Conservation (phyloP, 2,113 vertebrate species). For the Lanius ludovicianus region DNA sequence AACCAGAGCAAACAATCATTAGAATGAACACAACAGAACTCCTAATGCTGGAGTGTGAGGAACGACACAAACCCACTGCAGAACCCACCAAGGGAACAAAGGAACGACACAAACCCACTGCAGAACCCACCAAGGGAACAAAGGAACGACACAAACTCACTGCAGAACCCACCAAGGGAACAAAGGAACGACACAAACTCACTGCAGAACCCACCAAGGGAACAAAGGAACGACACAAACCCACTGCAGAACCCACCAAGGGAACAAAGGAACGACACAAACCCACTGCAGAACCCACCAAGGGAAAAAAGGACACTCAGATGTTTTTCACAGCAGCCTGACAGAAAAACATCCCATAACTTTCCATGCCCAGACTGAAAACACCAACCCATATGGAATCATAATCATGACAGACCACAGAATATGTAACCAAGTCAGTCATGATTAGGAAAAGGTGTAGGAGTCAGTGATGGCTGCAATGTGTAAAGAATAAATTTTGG, state of each 20-base stretch:
- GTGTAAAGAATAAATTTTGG: background rate
- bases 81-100: background rate
- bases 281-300: rapidly evolving
- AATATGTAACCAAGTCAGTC: background rate
- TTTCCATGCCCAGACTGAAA: background rate
- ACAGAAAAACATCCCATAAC: rapidly evolving
- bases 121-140: background rate
- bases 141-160: too few species aligned
- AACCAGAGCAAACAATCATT: rapidly evolving
- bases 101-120: too few species aligned
- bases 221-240: too few species aligned
- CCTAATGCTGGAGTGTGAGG: rapidly evolving
- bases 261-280: rapidly evolving
- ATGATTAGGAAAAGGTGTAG: background rate
- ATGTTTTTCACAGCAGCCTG: background rate
- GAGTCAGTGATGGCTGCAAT: background rate
- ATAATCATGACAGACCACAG: background rate
- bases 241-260: too few species aligned
- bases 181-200: too few species aligned
- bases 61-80: rapidly evolving
- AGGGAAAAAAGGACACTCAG: background rate
- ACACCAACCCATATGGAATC: background rate
- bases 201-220: rapidly evolving
- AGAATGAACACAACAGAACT: rapidly evolving
- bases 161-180: rapidly evolving